These are phyloP conservation scores for Dicaeum eximium DNA, from an alignment of 2,113 vertebrate genomes.

Conservation along the genomic window DNA sequence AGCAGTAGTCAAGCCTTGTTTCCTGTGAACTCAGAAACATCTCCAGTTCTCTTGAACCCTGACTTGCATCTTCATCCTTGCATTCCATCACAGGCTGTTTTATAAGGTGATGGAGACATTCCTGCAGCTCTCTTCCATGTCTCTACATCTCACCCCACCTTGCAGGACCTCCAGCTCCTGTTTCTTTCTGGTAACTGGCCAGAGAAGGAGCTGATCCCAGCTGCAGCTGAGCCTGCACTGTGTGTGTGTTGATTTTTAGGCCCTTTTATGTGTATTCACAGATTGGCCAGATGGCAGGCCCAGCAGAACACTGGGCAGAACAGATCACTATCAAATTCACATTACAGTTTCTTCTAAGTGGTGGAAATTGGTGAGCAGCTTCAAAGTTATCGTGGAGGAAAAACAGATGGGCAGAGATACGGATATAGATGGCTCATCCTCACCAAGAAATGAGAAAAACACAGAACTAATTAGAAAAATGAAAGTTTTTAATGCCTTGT, in stretches of 20 bases:
- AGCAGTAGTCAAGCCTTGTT: neutral
- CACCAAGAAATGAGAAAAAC: neutral
- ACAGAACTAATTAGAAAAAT: neutral
- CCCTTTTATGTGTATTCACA: neutral
- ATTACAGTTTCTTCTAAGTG: constrained; percentile 14
- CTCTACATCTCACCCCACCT: neutral
- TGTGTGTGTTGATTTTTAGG: neutral
- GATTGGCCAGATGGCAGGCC: constrained; percentile 14
- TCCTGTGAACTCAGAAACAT: neutral
- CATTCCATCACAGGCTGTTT: neutral
- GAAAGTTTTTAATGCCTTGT: neutral
- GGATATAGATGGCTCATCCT: neutral
- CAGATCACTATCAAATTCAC: constrained; percentile 18
- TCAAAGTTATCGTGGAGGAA: neutral
- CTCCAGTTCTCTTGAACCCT: neutral
- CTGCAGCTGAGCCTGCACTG: neutral
- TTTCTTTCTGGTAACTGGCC: neutral
- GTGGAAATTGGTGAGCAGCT: constrained; percentile 16
- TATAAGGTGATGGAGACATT: neutral
- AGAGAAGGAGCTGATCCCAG: neutral
- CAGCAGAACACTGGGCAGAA: constrained; percentile 36
- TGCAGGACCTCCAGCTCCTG: neutral
- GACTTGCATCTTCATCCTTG: neutral
- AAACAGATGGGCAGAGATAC: constrained; percentile 6
- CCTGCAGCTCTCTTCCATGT: neutral